These are phyloP conservation scores for Danio choprae DNA, from an alignment of 2,797 vertebrate species.

Conservation along the genomic window DNA sequence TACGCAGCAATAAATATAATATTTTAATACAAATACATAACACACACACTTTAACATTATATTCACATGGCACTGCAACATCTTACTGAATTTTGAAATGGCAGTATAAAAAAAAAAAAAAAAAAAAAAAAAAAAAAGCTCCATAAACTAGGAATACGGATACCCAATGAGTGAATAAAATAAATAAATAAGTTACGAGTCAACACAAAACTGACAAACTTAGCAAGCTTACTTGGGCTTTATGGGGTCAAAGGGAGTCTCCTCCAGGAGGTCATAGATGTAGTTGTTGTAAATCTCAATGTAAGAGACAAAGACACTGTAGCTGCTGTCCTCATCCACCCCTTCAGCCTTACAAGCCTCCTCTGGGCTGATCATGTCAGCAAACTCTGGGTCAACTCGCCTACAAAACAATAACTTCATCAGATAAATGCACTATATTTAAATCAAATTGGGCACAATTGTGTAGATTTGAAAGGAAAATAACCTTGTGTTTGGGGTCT, in stretches of 20 bases:
- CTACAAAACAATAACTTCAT: slow-evolving; percentile 70
- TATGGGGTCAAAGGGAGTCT: slow-evolving; percentile 84
- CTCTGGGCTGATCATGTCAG: slow-evolving; percentile 89
- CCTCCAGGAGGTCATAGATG: slow-evolving; percentile 96
- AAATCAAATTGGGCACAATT: not conserved
- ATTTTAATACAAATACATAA: no score
- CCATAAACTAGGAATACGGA: no score
- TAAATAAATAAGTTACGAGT: no score
- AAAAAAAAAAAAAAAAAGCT: no score
- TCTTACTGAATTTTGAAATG: no score
- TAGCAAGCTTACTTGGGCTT: slow-evolving; percentile 89
- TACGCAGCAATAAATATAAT: no score
- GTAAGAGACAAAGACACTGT: slow-evolving; percentile 93
- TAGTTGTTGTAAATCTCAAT: slow-evolving; percentile 99
- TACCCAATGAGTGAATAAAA: no score
- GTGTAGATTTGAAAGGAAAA: slow-evolving; percentile 30
- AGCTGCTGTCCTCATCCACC: slow-evolving; percentile 94
- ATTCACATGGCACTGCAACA: no score
- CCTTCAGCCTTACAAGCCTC: slow-evolving; percentile 84
- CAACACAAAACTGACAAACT: not conserved
- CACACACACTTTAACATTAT: no score
- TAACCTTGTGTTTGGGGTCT: slow-evolving; percentile 83
- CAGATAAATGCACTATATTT: not conserved
- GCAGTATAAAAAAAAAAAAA: no score
- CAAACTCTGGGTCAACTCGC: slow-evolving; percentile 90